Evolutionary conservation across 2,888 invertebrate genomes (phyloP), one percentile per base, ranked within the genome.

Genomic region (Silvanus unidentatus): DNA sequence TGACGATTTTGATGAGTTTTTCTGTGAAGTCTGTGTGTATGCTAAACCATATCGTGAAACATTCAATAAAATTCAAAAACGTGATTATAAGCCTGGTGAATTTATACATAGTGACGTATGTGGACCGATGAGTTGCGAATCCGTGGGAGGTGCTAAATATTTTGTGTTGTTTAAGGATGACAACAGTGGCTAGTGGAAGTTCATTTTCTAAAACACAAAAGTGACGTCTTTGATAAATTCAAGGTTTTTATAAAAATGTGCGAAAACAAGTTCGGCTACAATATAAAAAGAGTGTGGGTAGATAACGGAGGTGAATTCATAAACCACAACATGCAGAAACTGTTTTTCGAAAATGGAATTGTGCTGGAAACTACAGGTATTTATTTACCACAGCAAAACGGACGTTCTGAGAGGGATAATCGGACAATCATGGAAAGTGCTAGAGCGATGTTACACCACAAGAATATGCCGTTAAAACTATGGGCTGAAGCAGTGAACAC

Each of bases 161-260:
- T 53, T 41, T 29, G 30, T 52, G 16, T 32, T 46, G 12, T 55
- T 55, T 32, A 49, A 49, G 35, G 53, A 55, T 42, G 47, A 45
- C 14, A 35, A 14, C 13, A 44, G 55, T 11, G 45, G 47, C 10
- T 57, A 50, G 16, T 13, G 47, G 35, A 16, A 4, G 48, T 50
- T 1, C 49, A 32, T 32, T 54, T 55, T 30, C 28, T 57, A 8
- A 52, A 50, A 45, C 45, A 41, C 30, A 50, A 47, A 45, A 14
- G 34, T 14, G 46, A 50, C 29, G 32, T 35, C n/a, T 11, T 48
- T 1, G 44, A 50, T 14, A 30, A 43, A 32, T 48, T 50, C 22
- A 45, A 42, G 8, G 8, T 39, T 2, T 48, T 16, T 34, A 3
- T 38, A 5, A 39, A 41, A 2, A 15, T 43, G 13, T 34, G 39